A percentile compares a stretch with the other conserved stretches of the same genome.
phyloP scores from a whole-genome alignment of 2,797 vertebrate species.

The Cynodonichthys magdalenae region DNA sequence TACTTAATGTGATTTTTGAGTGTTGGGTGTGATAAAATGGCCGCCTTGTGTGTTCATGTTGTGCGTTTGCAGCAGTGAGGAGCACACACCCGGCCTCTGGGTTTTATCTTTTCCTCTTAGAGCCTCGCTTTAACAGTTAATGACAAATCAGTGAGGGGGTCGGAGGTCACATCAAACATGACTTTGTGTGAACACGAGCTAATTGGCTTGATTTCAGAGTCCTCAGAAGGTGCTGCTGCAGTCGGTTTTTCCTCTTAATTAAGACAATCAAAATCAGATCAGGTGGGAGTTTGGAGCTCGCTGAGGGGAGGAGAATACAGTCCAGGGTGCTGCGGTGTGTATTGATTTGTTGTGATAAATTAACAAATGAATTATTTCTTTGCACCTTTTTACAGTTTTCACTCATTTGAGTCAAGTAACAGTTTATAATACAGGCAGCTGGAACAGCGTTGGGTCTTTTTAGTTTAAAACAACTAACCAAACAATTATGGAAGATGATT shows the following conservation, averaged over 20 bases:
- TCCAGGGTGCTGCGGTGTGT: background rate
- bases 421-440: background rate
- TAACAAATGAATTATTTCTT: background rate
- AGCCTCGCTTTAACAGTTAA: constrained; percentile 23
- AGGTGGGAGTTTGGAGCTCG: constrained; percentile 11
- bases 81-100: background rate
- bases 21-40: background rate
- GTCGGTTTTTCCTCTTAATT: constrained; percentile 15
- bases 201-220: constrained; percentile 45
- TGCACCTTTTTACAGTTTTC: background rate
- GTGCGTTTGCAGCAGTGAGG: background rate
- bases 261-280: constrained; percentile 10
- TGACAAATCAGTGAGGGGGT: constrained; percentile 48
- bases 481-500: no score
- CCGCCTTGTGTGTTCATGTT: background rate
- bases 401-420: background rate
- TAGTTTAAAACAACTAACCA: background rate
- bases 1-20: constrained; percentile 1
- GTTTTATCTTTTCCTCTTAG: constrained; percentile 14
- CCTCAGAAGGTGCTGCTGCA: background rate
- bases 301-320: background rate
- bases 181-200: constrained; percentile 11
- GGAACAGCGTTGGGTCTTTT: background rate
- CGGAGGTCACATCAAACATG: constrained; percentile 40
- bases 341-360: background rate